These are phyloP conservation scores for Leucoma salicis DNA, from an alignment of 2,888 invertebrate species.

Conservation along the genomic window DNA sequence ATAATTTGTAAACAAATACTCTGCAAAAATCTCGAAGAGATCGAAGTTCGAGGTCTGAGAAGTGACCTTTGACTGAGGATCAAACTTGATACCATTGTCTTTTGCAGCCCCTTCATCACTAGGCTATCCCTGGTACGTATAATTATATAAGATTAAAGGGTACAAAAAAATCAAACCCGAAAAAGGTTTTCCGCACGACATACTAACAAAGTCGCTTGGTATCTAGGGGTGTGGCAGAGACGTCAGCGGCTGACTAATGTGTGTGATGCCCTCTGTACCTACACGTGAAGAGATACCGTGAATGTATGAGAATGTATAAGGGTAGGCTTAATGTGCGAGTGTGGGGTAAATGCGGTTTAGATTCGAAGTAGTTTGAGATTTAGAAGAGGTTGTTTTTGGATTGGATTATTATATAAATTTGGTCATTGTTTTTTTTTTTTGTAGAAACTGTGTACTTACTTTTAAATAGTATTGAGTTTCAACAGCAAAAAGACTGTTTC, in stretches of 20 bases:
- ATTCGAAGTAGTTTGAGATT: conserved; percentile 4
- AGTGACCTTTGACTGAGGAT: too few species aligned
- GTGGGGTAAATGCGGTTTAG: conserved; percentile 11
- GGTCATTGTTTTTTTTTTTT: too few species aligned
- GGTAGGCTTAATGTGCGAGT: conserved; percentile 12
- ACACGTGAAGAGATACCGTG: conserved; percentile 27
- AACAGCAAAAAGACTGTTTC: too few species aligned
- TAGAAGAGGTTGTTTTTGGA: too few species aligned
- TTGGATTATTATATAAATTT: too few species aligned
- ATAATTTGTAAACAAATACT: too few species aligned
- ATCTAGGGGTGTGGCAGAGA: conserved; percentile 31
- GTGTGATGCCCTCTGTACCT: conserved; percentile 18
- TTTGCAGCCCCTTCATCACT: neutral
- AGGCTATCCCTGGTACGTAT: neutral
- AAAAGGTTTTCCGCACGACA: conserved; percentile 20
- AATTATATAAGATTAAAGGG: neutral
- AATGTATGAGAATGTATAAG: conserved; percentile 23
- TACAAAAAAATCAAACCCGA: neutral
- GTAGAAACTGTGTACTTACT: too few species aligned
- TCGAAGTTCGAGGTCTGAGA: too few species aligned
- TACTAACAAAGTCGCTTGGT: conserved; percentile 24
- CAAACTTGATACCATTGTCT: neutral
- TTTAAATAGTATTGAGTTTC: too few species aligned
- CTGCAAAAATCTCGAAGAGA: too few species aligned
- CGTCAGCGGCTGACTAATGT: conserved; percentile 35